Evolutionary conservation across 2,797 vertebrate genomes (phyloP).

Genomic region (Heterohyrax brucei): DNA sequence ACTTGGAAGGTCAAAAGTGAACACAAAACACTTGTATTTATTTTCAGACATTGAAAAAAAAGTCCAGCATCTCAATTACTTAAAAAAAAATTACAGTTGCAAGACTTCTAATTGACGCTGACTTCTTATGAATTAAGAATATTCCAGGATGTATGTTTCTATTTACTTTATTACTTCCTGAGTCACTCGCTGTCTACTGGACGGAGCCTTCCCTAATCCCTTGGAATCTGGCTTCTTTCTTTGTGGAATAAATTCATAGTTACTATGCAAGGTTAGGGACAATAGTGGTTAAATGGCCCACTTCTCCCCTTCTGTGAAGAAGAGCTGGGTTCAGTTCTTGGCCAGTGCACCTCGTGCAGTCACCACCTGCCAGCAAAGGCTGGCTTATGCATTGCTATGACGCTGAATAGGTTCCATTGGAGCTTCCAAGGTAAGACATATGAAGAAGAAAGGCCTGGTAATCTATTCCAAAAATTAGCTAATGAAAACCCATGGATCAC

Average conservation of each 20-base stretch:
- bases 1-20: constrained; percentile 56
- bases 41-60: constrained; percentile 36
- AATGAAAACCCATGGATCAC: background rate
- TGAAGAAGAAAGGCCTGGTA: background rate
- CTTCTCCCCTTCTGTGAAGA: background rate
- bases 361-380: background rate
- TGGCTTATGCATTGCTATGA: background rate
- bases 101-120: constrained; percentile 16
- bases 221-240: background rate
- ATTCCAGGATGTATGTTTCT: constrained; percentile 1
- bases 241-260: constrained; percentile 3
- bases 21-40: constrained; percentile 46
- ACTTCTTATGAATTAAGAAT: constrained; percentile 42
- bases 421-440: background rate
- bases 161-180: constrained; percentile 62
- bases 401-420: background rate
- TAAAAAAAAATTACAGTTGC: constrained; percentile 4
- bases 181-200: constrained; percentile 29
- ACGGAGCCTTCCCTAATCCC: background rate
- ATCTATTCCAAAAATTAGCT: background rate
- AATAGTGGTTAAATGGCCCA: too few species aligned
- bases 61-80: constrained; percentile 13
- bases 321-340: background rate
- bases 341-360: background rate
- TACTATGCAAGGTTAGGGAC: background rate